phyloP scores from a whole-genome alignment of 2,888 invertebrate genomes.

The Cephus rjabovi region DNA sequence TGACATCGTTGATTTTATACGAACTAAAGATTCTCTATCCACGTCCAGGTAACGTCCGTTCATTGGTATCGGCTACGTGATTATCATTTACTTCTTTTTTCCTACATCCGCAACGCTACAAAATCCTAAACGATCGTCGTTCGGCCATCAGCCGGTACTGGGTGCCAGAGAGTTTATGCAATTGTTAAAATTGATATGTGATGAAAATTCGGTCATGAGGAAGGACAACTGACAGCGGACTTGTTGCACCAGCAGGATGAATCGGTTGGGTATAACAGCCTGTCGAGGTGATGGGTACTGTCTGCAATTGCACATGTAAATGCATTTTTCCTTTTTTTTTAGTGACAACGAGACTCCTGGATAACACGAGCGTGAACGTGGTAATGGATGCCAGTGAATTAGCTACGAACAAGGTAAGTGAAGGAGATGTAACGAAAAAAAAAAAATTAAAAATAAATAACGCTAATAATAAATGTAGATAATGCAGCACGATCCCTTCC shows the following conservation, averaged over 20 bases:
- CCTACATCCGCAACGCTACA: neutral
- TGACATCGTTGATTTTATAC: neutral
- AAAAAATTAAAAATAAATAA: neutral
- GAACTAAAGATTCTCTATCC: neutral
- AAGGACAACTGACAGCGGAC: neutral
- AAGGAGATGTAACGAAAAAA: neutral
- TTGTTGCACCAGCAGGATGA: neutral
- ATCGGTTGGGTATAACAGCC: neutral
- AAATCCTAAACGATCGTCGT: neutral
- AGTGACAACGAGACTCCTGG: neutral
- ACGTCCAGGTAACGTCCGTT: neutral
- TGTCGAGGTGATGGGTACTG: neutral
- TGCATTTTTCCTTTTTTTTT: neutral
- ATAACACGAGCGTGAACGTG: neutral
- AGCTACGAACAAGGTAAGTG: neutral
- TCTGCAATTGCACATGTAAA: neutral
- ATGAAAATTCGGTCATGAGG: neutral
- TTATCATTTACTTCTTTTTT: too few relatives aligned
- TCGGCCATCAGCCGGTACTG: neutral
- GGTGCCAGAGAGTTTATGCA: neutral
- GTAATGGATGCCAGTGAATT: constrained; percentile 6
- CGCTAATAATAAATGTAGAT: neutral
- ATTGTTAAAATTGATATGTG: neutral
- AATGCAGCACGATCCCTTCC: constrained; percentile 2
- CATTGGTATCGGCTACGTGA: neutral